Evolutionary conservation across 2,888 invertebrate species (phyloP).

Genomic region (Lydus trimaculatus): DNA sequence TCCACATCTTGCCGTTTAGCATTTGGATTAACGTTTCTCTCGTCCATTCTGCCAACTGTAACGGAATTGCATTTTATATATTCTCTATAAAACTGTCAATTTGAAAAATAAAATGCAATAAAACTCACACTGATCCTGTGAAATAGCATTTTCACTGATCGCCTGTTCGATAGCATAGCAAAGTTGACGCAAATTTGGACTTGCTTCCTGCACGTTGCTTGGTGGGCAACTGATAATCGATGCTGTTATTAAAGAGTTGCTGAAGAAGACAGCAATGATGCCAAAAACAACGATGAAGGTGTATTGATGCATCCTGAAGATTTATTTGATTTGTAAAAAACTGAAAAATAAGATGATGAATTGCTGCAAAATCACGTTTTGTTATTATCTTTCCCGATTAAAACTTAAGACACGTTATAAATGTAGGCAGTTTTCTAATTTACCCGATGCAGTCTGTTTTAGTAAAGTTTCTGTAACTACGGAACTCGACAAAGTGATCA

Average conservation of each 20-base stretch:
- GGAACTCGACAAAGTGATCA: constrained; percentile 24
- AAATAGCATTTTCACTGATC: constrained; percentile 42
- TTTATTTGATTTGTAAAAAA: background rate
- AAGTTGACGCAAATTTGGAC: constrained; percentile 43
- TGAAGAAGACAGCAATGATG: constrained; percentile 34
- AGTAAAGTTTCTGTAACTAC: background rate
- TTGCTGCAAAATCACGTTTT: background rate
- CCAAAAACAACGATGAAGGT: constrained; percentile 36
- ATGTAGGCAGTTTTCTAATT: background rate
- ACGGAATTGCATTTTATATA: constrained; percentile 26
- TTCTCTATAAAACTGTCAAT: background rate
- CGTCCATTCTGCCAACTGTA: constrained; percentile 38
- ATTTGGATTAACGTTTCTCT: constrained; percentile 42
- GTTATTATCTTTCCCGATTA: background rate
- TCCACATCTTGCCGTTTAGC: constrained; percentile 83
- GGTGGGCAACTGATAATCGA: constrained; percentile 49
- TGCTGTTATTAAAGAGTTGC: constrained; percentile 33
- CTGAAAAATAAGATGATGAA: background rate
- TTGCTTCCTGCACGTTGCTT: constrained; percentile 39
- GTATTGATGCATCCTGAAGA: constrained; percentile 41
- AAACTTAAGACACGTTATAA: background rate
- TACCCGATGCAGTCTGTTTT: background rate
- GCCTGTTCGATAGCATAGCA: constrained; percentile 47
- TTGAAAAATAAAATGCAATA: background rate
- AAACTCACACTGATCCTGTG: constrained; percentile 43